phyloP scores from a whole-genome alignment of 1,140 invertebrate genomes.

The Brachionus manjavacas region DNA sequence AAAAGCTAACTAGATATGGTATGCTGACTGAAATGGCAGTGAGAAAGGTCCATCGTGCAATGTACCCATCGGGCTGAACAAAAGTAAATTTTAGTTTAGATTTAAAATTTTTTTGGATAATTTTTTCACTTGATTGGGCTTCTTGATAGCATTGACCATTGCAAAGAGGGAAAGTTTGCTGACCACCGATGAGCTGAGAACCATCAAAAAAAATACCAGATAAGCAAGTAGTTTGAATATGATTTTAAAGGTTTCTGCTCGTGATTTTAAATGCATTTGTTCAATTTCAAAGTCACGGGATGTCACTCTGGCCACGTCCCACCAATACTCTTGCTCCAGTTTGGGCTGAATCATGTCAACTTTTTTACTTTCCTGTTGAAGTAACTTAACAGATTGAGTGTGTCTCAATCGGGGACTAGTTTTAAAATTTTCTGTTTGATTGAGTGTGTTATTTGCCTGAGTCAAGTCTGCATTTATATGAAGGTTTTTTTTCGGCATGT shows the following conservation, averaged over 20 bases:
- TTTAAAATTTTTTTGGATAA: not conserved
- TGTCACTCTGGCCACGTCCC: constrained; percentile 39
- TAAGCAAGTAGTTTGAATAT: constrained; percentile 20
- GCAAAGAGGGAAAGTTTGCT: constrained; percentile 34
- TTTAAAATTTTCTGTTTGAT: constrained; percentile 18
- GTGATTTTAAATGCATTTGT: constrained; percentile 17
- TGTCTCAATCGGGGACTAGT: not conserved
- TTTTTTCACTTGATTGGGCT: not conserved
- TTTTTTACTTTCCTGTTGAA: constrained; percentile 5
- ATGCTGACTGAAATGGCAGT: not conserved
- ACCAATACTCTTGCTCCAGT: constrained; percentile 41
- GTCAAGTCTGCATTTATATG: not conserved
- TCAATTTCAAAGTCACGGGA: constrained; percentile 39
- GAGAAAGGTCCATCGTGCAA: constrained; percentile 16
- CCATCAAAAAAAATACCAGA: constrained; percentile 25
- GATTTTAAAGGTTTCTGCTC: constrained; percentile 25
- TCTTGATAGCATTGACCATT: constrained; percentile 18
- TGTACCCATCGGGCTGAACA: constrained; percentile 1
- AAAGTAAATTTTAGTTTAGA: not conserved
- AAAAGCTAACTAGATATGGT: constrained; percentile 12
- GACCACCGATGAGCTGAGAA: constrained; percentile 6
- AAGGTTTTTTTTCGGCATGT: not conserved
- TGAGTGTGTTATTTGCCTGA: not conserved
- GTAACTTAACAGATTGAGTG: not conserved
- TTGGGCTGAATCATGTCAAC: constrained; percentile 17